phyloP scores from a whole-genome alignment of 1,140 invertebrate species.

The Conus ventricosus region DNA sequence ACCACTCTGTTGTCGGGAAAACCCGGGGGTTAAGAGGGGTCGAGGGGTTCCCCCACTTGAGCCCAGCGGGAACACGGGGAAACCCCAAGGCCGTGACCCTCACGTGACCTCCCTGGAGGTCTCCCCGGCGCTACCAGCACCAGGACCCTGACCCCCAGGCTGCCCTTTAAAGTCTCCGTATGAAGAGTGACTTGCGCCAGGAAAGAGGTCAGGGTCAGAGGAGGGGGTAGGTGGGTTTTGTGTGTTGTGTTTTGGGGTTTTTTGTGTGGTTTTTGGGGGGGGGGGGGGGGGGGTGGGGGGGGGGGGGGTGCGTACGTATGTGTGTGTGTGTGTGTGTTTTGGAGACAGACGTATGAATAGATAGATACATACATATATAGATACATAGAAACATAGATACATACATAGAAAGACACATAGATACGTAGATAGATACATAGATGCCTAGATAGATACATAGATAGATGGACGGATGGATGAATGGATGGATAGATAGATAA shows the following conservation, averaged over 20 bases:
- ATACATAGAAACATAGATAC: too few species aligned
- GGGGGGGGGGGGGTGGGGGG: too few species aligned
- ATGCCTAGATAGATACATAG: too few species aligned
- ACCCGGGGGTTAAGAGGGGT: slow-evolving; percentile 32
- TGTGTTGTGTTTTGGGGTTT: too few species aligned
- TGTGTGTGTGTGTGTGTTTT: background rate
- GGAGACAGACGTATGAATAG: too few species aligned
- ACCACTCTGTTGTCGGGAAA: slow-evolving; percentile 6
- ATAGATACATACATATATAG: too few species aligned
- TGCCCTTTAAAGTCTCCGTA: slow-evolving; percentile 54
- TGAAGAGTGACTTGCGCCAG: slow-evolving; percentile 58
- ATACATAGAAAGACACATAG: too few species aligned
- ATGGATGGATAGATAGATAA: too few species aligned
- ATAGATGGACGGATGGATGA: too few species aligned
- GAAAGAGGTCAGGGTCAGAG: slow-evolving; percentile 36
- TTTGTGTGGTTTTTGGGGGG: too few species aligned
- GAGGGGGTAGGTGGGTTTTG: too few species aligned
- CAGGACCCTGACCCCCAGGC: slow-evolving; percentile 27
- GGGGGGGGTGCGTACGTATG: background rate
- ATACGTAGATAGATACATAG: too few species aligned
- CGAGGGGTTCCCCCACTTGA: slow-evolving; percentile 49
- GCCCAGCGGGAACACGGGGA: slow-evolving; percentile 55
- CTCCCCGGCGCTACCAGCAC: slow-evolving; percentile 43
- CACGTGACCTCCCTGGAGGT: slow-evolving; percentile 50
- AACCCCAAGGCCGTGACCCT: slow-evolving; percentile 50